phyloP scores from a whole-genome alignment of 2,113 vertebrate species.

The Sphyrna mokarran region DNA sequence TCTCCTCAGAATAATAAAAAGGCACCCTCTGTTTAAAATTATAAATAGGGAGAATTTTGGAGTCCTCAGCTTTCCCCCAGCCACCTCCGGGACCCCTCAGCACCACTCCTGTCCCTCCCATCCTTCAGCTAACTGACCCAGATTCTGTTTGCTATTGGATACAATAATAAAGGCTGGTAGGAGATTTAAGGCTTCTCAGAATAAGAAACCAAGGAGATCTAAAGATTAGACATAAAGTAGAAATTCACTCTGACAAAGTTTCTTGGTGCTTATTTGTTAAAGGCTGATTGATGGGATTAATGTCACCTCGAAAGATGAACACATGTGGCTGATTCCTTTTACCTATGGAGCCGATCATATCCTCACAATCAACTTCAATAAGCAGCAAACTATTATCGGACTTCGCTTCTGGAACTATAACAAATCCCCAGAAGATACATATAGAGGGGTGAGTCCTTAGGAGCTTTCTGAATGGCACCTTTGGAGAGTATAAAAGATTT shows the following conservation, averaged over 20 bases:
- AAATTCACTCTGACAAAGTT: neutral
- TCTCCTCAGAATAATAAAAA: neutral
- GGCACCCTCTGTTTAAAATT: neutral
- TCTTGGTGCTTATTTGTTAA: constrained; percentile 40
- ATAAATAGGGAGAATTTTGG: neutral
- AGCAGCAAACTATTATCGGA: constrained; percentile 70
- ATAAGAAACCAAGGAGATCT: neutral
- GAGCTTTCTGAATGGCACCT: neutral
- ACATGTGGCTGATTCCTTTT: constrained; percentile 97
- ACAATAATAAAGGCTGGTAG: neutral
- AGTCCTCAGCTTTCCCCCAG: neutral
- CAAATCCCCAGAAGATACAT: constrained; percentile 94
- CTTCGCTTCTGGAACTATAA: constrained; percentile 98
- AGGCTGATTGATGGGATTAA: constrained; percentile 88
- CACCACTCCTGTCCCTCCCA: neutral
- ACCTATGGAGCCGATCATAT: constrained; percentile 69
- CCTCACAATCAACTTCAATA: constrained; percentile 67
- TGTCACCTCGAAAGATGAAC: constrained; percentile 79
- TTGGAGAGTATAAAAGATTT: neutral
- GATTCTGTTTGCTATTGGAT: neutral
- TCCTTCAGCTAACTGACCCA: neutral
- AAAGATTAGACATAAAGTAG: neutral
- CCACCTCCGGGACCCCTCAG: neutral
- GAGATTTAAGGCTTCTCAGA: neutral
- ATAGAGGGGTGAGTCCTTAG: constrained; percentile 77